phyloP scores from a whole-genome alignment of 2,113 vertebrate genomes.

The Microcebus jonahi region DNA sequence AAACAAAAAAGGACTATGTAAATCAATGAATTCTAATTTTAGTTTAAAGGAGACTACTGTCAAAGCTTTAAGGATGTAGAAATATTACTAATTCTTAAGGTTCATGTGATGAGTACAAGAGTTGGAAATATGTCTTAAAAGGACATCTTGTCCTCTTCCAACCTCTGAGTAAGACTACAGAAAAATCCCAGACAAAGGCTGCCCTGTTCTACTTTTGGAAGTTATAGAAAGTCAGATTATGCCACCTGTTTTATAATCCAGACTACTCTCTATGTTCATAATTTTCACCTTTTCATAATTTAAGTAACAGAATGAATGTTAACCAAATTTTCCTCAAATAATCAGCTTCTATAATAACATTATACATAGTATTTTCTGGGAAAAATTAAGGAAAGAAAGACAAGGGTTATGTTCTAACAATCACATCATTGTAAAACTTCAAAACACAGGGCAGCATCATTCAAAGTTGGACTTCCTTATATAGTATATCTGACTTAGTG shows the following conservation, averaged over 20 bases:
- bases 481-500: background rate
- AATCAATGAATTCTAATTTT: background rate
- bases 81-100: background rate
- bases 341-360: background rate
- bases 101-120: background rate
- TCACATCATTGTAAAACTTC: background rate
- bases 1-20: background rate
- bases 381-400: background rate
- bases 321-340: background rate
- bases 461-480: background rate
- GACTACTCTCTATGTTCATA: background rate
- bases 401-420: background rate
- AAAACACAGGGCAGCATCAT: background rate
- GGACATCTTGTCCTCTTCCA: background rate
- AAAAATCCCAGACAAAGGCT: background rate
- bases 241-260: background rate
- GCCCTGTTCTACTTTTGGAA: background rate
- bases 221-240: background rate
- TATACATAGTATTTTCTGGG: background rate
- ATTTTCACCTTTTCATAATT: background rate
- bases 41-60: background rate
- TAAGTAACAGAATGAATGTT: background rate
- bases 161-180: background rate
- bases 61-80: background rate
- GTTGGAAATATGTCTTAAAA: background rate